Conservation (phyloP, 35 echinoderm and acorn worm species). For the Holothuria glaberrima region DNA sequence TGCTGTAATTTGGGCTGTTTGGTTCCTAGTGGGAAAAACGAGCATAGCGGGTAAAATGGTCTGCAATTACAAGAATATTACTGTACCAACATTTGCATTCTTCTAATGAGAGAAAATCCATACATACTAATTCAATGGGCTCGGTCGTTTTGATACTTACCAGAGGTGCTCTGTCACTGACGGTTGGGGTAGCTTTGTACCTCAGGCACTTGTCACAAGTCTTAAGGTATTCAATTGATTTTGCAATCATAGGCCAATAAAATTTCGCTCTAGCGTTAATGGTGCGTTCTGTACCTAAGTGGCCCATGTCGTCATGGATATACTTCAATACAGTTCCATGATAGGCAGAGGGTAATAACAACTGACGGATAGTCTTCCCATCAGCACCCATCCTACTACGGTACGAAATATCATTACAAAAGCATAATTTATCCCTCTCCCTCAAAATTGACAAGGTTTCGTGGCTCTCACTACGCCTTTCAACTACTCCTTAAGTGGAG, state of each 20-base stretch:
- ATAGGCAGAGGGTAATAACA: conserved; percentile 47
- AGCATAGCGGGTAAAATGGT: conserved; percentile 80
- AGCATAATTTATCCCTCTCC: conserved; percentile 30
- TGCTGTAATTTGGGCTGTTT: conserved; percentile 64
- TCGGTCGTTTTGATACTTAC: conserved; percentile 56
- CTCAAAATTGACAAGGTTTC: background rate
- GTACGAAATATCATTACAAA: background rate
- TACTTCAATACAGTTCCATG: conserved; percentile 20
- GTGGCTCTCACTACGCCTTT: conserved; percentile 1
- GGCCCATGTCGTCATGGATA: conserved; percentile 74
- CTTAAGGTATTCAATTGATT: conserved; percentile 46
- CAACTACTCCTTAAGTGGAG: background rate
- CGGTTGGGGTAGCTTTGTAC: background rate
- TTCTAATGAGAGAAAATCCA: conserved; percentile 76
- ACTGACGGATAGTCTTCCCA: background rate
- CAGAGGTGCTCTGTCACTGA: conserved; percentile 44
- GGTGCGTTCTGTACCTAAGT: conserved; percentile 60
- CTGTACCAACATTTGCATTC: conserved; percentile 55
- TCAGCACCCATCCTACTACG: background rate
- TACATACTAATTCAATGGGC: conserved; percentile 76
- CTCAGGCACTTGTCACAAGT: conserved; percentile 58
- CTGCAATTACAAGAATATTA: conserved; percentile 68
- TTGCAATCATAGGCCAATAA: conserved; percentile 66
- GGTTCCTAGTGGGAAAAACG: conserved; percentile 66
- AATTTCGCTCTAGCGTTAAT: conserved; percentile 47